A percentile compares a stretch with the other conserved stretches of the same genome.
Evolutionary conservation across 2,888 invertebrate genomes (phyloP).

Genomic region (Zhengitettix transpicula): DNA sequence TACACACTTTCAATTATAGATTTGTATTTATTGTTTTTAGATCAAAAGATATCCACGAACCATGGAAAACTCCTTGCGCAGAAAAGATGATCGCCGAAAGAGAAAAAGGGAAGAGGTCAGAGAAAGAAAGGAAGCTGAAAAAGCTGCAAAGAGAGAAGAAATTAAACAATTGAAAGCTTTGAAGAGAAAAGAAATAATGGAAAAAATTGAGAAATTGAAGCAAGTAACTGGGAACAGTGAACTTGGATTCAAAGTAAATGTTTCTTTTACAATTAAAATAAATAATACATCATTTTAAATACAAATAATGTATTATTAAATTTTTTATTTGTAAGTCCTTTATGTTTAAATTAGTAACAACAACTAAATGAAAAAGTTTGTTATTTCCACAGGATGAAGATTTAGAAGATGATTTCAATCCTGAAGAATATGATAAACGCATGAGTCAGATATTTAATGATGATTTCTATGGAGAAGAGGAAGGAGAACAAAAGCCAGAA

Average conservation of each 20-base stretch:
- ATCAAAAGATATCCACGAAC: constrained; percentile 84
- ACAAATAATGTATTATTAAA: constrained; percentile 13
- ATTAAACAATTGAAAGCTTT: constrained; percentile 71
- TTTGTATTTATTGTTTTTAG: constrained; percentile 25
- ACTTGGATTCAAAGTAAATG: constrained; percentile 39
- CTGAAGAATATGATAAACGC: constrained; percentile 65
- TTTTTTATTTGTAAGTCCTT: too few species aligned
- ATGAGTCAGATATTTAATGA: constrained; percentile 80
- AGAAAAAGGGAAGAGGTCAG: constrained; percentile 59
- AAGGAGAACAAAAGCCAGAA: constrained; percentile 59
- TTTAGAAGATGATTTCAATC: constrained; percentile 82
- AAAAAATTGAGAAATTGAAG: constrained; percentile 71
- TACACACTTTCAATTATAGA: neutral
- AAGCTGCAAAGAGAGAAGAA: constrained; percentile 66
- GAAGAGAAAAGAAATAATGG: constrained; percentile 77
- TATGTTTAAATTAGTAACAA: too few species aligned
- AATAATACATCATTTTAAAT: neutral
- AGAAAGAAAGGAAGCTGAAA: constrained; percentile 60
- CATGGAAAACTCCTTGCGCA: constrained; percentile 64
- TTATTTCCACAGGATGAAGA: constrained; percentile 45
- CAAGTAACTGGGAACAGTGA: constrained; percentile 73
- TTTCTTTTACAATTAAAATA: neutral
- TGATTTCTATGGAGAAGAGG: constrained; percentile 62
- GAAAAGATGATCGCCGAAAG: constrained; percentile 61
- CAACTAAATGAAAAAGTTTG: too few species aligned